phyloP scores from a whole-genome alignment of 2,797 vertebrate species.

The Vipera latastei region DNA sequence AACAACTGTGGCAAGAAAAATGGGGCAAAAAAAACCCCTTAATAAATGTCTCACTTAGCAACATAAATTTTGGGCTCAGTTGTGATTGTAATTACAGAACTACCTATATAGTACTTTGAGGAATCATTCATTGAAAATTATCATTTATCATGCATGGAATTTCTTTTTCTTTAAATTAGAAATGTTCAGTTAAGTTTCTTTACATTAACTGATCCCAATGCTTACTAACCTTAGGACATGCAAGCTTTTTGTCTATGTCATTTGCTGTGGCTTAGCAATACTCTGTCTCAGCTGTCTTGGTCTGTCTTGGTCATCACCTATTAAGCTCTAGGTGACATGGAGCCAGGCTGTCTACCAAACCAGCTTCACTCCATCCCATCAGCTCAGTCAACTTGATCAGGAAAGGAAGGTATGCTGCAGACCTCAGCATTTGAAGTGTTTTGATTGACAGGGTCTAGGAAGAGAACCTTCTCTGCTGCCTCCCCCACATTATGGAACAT shows the following conservation, averaged over 20 bases:
- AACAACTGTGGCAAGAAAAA: background rate
- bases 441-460: too few relatives aligned
- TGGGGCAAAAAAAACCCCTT: background rate
- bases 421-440: too few relatives aligned
- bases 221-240: background rate
- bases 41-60: background rate
- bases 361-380: too few relatives aligned
- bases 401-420: too few relatives aligned
- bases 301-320: too few relatives aligned
- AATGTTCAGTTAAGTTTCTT: background rate
- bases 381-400: too few relatives aligned
- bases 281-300: too few relatives aligned
- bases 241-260: background rate
- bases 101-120: background rate
- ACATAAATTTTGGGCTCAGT: background rate
- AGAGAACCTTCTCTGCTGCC: too few relatives aligned
- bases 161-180: background rate
- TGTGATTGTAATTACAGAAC: background rate
- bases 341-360: too few relatives aligned
- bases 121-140: background rate
- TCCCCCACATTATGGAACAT: too few relatives aligned
- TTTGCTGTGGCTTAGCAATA: background rate
- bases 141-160: background rate
- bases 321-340: too few relatives aligned
- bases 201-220: background rate